Percentiles rank a stretch among this genome's conserved stretches.
Conservation (phyloP, 2,113 vertebrate species). For the Silurus glanis region DNA sequence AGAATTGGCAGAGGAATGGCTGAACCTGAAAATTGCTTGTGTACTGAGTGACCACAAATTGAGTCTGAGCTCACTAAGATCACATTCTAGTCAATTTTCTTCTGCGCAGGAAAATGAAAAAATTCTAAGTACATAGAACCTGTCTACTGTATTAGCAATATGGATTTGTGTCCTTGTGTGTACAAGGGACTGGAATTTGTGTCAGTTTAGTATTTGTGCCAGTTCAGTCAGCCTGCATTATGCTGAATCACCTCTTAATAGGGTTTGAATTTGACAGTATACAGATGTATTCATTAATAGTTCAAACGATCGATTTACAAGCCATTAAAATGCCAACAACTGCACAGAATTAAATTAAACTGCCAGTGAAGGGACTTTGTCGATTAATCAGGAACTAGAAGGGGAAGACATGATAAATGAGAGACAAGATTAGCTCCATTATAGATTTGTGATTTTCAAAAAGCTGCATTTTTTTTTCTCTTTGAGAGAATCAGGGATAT, state of each 20-base stretch:
- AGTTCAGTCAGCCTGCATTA: neutral
- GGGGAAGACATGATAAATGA: neutral
- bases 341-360: neutral
- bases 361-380: neutral
- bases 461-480: neutral
- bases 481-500: neutral
- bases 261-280: neutral
- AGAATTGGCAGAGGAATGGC: neutral
- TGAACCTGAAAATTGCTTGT: neutral
- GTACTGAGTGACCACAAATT: neutral
- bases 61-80: neutral
- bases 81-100: neutral
- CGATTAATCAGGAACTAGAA: neutral
- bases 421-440: neutral
- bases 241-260: neutral
- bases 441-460: neutral
- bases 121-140: neutral
- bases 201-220: neutral
- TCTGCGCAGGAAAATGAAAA: neutral
- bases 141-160: neutral
- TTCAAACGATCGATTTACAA: neutral
- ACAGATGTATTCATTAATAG: neutral
- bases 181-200: neutral
- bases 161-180: neutral
- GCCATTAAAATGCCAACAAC: conserved; percentile 5